Base-by-base conservation (phyloP, 2,113 vertebrate genomes). In the Cisticola juncidis region DNA sequence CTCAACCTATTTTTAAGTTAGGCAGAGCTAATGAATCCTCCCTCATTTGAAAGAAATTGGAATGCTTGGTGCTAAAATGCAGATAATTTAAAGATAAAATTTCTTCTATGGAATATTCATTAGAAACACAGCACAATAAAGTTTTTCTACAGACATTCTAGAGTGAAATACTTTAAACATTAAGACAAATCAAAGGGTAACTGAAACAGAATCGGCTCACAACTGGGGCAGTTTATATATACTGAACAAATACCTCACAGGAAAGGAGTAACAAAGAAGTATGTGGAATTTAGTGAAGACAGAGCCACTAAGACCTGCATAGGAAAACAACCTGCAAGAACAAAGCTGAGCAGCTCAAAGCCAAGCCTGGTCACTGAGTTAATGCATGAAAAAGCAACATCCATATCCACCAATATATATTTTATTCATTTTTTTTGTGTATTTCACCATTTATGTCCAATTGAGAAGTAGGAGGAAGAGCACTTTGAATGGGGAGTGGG, bases 341-440 rank as follows among this genome's bases (percentile, higher is more conserved):
- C 33, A 69, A 50, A 54, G 14, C 35, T 31, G 2, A 12, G 22
- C 0, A 33, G 62, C 36, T 38, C n/a, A 22, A 66, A 92, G 62
- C n/a, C 42, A 14, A n/a, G 65, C 16, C 8, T 21, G 5, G 20
- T 29, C 9, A 4, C 31, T 7, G 5, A 45, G 3, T 24, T 48
- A n/a, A 0, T 3, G 23, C 38, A 57, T 28, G 21, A 28, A 60
- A 28, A 65, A 29, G 31, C 69, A 47, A 23, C 7, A 4, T 21
- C 5, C 31, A 0, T 18, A 23, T 12, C 64, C 70, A 23, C 54
- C 3, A 16, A 20, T 4, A 8, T 0, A 0, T 29, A 19, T 57
- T 44, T 47, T 33, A 35, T 31, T n/a, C 38, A 38, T 38, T 26
- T 5, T 62, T 86, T 76, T 26, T 36, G 28, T 15, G 2, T 36